Base-by-base conservation (phyloP, 2,113 vertebrate genomes). In the Podiceps cristatus region DNA sequence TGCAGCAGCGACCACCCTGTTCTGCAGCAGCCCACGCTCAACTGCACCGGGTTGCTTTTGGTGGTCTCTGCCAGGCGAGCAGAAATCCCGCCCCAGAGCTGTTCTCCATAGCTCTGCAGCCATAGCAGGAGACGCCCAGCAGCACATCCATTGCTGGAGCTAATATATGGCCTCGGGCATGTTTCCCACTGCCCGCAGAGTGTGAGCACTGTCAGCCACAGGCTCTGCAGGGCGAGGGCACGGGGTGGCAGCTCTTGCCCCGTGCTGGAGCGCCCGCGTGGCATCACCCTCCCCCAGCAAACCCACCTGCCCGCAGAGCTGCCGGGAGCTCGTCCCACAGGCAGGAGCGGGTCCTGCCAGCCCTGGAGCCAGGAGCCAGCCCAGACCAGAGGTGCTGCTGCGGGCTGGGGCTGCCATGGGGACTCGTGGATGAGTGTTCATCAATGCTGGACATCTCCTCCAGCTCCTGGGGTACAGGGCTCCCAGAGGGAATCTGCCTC, bases 131-230 rank as follows among this genome's bases (percentile, higher is more conserved):
- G 62, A 24, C 44, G 16, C 29, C 24, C 52, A n/a, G 62, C 55
- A 42, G 47, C 85, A 33, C 17, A 2, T 62, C 55, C 14, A 22
- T 33, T 37, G 55, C 64, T 31, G 13, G 25, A 20, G 18, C 29
- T 19, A 42, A n/a, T 42, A 5, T 42, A 23, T 31, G 20, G 60
- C 11, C 24, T 28, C 18, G 24, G 24, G 31, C 33, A 5, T 19
- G 1, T 77, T 60, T 60, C 15, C 16, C 17, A 8, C 25, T 31
- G 53, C 53, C 31, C 5, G 27, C 40, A 8, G 33, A 11, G 27
- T 0, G 0, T 20, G 31, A 18, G 56, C 3, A 4, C 47, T 0
- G 9, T 15, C 2, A 7, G 56, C 45, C 15, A 11, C 56, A 29
- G 47, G 35, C 24, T 84, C 10, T 52, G 31, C 18, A 15, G 47